These are phyloP conservation scores for Myodes glareolus DNA, from an alignment of 2,113 vertebrate species.

Conservation along the genomic window DNA sequence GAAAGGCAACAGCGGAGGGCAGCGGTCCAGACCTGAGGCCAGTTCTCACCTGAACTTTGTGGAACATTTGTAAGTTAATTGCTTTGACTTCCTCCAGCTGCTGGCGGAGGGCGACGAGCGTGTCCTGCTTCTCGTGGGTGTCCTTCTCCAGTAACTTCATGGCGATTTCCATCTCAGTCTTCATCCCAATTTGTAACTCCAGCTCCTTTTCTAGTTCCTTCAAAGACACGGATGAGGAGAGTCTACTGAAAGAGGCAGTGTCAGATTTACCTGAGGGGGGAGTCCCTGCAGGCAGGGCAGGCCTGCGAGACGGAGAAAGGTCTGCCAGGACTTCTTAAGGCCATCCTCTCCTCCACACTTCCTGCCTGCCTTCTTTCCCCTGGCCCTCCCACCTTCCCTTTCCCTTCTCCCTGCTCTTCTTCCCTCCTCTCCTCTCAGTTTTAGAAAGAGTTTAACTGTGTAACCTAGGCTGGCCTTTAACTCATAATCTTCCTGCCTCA, in stretches of 20 bases:
- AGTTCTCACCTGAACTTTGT: constrained; percentile 93
- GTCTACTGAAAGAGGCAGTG: background rate
- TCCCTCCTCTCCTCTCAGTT: background rate
- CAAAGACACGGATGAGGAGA: constrained; percentile 61
- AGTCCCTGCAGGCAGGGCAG: background rate
- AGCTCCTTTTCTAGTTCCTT: constrained; percentile 97
- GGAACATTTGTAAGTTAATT: constrained; percentile 97
- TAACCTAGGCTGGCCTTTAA: background rate
- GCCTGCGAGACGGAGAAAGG: background rate
- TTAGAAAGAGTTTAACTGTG: background rate
- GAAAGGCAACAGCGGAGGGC: background rate
- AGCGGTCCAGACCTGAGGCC: background rate
- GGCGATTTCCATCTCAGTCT: constrained; percentile 98
- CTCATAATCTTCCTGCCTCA: background rate
- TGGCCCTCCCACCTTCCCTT: background rate
- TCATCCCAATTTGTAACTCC: constrained; percentile 95
- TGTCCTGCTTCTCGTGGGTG: constrained; percentile 97
- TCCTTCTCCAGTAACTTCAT: constrained; percentile 99
- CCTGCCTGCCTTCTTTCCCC: background rate
- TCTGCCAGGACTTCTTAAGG: background rate
- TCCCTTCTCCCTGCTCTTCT: background rate
- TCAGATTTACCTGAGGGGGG: background rate
- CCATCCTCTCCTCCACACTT: too few species aligned
- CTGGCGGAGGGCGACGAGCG: constrained; percentile 92
- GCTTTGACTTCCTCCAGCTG: constrained; percentile 98